Evolutionary conservation across 1,140 invertebrate genomes (phyloP), one percentile per base, ranked within the genome.

Genomic region (Saccostrea echinata): DNA sequence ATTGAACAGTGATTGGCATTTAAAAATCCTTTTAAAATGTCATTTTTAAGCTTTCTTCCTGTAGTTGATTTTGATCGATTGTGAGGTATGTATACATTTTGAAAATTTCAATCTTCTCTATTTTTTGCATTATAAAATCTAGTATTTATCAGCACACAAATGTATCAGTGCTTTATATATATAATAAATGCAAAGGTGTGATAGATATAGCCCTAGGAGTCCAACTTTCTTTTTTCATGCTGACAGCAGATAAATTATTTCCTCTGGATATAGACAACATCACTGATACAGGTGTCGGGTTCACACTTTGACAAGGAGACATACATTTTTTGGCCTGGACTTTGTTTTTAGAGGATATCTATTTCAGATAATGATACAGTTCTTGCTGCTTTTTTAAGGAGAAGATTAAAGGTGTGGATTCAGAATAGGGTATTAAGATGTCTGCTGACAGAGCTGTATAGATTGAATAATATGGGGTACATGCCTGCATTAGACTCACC

Each of bases 221-320:
- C 9, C 3, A 27, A 76, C 33, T 27, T 76, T 33, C 68, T 76
- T 76, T 76, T 76, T 76, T 76, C 68, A 30, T 76, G 24, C 30
- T 76, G 68, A 76, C 68, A 76, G 68, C 27, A 76, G 68, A 76
- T 76, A 76, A 76, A 76, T 76, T 76, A 76, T 76, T 76, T 76
- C 68, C 68, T 30, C 68, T 33, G 68, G 68, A 76, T 76, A 76
- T 30, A 30, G 68, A 76, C 24, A 76, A 76, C 68, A 27, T 76
- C 33, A 30, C 68, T 27, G 27, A 76, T 27, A 76, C 68, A 76
- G 68, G 68, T 76, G 68, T 18, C 27, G 24, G 68, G 68, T 76
- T 76, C 27, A 33, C 68, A 76, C 68, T 27, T 76, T 16, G 27
- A 30, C 68, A 76, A 33, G 68, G 24, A 76, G 68, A 76, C 16